Evolutionary conservation across 2,888 invertebrate species (phyloP), one percentile per base, ranked within the genome.

Genomic region (Habrosyne pyritoides): DNA sequence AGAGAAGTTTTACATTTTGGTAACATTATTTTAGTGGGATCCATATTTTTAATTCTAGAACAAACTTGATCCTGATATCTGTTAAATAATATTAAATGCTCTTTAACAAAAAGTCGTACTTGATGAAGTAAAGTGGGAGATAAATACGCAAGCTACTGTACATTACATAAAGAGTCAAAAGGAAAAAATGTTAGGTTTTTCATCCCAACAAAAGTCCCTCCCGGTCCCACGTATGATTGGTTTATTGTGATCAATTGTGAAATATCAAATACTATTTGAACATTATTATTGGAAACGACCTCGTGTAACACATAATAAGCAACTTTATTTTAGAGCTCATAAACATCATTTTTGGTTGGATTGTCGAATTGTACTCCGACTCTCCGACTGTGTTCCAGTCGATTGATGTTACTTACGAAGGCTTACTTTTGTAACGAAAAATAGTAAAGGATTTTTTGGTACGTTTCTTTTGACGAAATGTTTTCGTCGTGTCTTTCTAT

Each of bases 251-350:
- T 47, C 21, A 21, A 47, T 47, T 21, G 50, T 12, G 21, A 21
- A 50, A 50, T 50, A 50, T 18, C 18, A 30, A 50, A 50, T 50
- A 50, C 30, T 10, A 30, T 50, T 50, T 30, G 50, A 28, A 50
- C 50, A 28, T 50, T 50, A 28, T 28, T 50, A 50, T 50, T 30
- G 50, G 50, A 28, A 50, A 21, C 10, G 30, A 4, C 21, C 30
- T 50, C 21, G 50, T 50, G 50, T 28, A 10, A 18, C 21, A 50
- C 49, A 49, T 54, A 42, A 50, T 50, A 49, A 36, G 14, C 49
- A 14, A 24, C 50, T 54, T 54, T 49, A 26, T 42, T 22, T 42
- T 36, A 10, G 14, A 10, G 10, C 7, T 10, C 33, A 36, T 33
- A 50, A 12, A 47, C 49, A 42, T 49, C 54, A 50, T 28, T 50